Percentiles rank a stretch among this genome's conserved stretches.
Evolutionary conservation across 2,113 vertebrate species (phyloP).

Genomic region (Cyprinus carpio): DNA sequence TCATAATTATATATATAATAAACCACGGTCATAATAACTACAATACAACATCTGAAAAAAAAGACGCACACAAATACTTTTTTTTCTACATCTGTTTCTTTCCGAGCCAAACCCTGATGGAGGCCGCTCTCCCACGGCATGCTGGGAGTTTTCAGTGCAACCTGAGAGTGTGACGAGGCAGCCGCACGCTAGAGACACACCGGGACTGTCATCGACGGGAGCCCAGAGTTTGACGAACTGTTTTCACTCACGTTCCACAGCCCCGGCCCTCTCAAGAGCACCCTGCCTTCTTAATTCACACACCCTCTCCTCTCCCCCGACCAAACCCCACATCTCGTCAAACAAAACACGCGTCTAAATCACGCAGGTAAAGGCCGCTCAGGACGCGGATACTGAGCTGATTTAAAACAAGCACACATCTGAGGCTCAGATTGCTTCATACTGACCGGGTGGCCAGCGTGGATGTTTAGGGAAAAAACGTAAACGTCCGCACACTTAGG

Average conservation of each 20-base stretch:
- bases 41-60: constrained; percentile 14
- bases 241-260: constrained; percentile 39
- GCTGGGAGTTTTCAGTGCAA: constrained; percentile 53
- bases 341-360: neutral
- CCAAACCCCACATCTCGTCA: no score
- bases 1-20: neutral
- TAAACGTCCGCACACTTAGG: neutral
- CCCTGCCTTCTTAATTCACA: no score
- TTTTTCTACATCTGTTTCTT: constrained; percentile 30
- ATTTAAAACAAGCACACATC: neutral
- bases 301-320: no score
- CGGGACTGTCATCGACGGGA: constrained; percentile 51
- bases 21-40: neutral
- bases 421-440: constrained; percentile 1
- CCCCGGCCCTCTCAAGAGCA: no score
- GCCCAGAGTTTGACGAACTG: constrained; percentile 57
- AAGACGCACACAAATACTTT: constrained; percentile 13
- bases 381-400: neutral
- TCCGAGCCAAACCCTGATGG: constrained; percentile 49
- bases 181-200: constrained; percentile 42
- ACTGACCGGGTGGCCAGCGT: neutral
- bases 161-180: constrained; percentile 51
- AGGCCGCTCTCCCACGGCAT: constrained; percentile 27
- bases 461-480: neutral
- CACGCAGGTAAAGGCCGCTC: neutral